Evolutionary conservation across 2,888 invertebrate genomes (phyloP), one percentile per base, ranked within the genome.

Genomic region (Thumatha senex): DNA sequence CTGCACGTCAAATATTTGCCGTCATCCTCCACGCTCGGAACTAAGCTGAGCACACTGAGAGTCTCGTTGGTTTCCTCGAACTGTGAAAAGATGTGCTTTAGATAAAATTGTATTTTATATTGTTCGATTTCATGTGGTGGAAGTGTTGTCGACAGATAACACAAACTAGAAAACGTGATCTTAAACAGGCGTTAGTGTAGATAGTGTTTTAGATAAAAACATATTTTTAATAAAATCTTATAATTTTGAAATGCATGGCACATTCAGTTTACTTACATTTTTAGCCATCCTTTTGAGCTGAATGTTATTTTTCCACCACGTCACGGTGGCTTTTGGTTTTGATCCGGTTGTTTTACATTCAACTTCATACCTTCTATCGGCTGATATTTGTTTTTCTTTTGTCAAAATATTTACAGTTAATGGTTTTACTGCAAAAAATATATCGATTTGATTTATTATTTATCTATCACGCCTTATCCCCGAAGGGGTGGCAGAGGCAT

Each of bases 231-330:
- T n/a, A n/a, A n/a, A n/a, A n/a, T n/a, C n/a, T n/a, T n/a, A n/a
- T n/a, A n/a, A n/a, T n/a, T n/a, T n/a, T n/a, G n/a, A n/a, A n/a
- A n/a, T n/a, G n/a, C n/a, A n/a, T n/a, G n/a, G n/a, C n/a, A n/a
- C n/a, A n/a, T n/a, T n/a, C n/a, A n/a, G n/a, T n/a, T n/a, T n/a
- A 93, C 95, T 95, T 87, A 97, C 97, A 83, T 95, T 96, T 89
- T 96, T 96, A 50, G 96, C 95, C 82, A 95, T 92, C 79, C 95
- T 94, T 86, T 95, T 96, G 62, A 97, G 93, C 83, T 95, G 96
- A 70, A 95, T 93, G 78, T 95, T 96, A 70, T 95, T 96, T 82
- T 96, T 96, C 96, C 96, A 97, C 98, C 98, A 98, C 42, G 96
- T 96, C 76, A 98, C 96, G 51, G 94, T 92, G 2, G 97, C 97